Conservation (phyloP, 2,888 invertebrate genomes). For the Embidobia sp. region DNA sequence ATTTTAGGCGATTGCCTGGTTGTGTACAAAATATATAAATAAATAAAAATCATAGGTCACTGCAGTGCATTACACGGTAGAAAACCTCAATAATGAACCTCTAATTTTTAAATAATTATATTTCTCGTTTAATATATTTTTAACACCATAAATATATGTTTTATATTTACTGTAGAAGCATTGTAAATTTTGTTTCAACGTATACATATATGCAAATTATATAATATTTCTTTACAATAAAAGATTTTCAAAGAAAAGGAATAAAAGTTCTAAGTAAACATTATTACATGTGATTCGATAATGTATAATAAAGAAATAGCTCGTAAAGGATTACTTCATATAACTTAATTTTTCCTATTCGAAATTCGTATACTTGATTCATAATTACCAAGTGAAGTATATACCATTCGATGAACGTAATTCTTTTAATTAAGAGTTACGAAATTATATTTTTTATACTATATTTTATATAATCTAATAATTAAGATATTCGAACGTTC, state of each 20-base stretch:
- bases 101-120: too few relatives aligned
- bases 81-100: too few relatives aligned
- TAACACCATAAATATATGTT: too few relatives aligned
- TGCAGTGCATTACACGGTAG: too few relatives aligned
- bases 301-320: slow-evolving; percentile 37
- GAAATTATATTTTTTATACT: neutral
- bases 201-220: too few relatives aligned
- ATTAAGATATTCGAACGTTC: too few relatives aligned
- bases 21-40: too few relatives aligned
- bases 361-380: neutral
- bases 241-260: slow-evolving; percentile 8
- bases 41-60: too few relatives aligned
- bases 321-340: slow-evolving; percentile 15
- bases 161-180: too few relatives aligned
- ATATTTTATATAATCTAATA: neutral
- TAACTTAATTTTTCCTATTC: slow-evolving; percentile 5
- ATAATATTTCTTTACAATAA: slow-evolving; percentile 14
- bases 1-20: too few relatives aligned
- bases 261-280: slow-evolving; percentile 24
- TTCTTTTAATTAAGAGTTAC: slow-evolving; percentile 5
- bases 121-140: too few relatives aligned
- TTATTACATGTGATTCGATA: slow-evolving; percentile 13
- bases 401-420: neutral
- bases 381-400: slow-evolving; percentile 10
- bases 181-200: too few relatives aligned